phyloP scores from a whole-genome alignment of 2,797 vertebrate species.

The Cetoscarus ocellatus region DNA sequence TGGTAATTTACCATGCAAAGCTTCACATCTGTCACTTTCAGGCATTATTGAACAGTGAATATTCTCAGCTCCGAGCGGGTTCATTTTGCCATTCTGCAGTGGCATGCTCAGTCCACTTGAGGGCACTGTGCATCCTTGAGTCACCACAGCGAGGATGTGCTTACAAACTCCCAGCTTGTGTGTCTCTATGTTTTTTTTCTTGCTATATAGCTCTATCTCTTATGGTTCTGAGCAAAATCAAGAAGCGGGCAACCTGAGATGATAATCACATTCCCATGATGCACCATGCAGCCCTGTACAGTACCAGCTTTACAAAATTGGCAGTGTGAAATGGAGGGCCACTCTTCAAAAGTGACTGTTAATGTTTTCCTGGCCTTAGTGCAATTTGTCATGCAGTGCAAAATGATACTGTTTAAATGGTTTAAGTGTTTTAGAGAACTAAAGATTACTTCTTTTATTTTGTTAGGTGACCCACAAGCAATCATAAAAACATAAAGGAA shows the following conservation, averaged over 20 bases:
- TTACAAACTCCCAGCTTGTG: conserved; percentile 33
- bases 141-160: conserved; percentile 13
- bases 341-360: conserved; percentile 33
- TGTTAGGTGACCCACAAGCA: conserved; percentile 1
- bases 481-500: background rate
- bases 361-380: conserved; percentile 28
- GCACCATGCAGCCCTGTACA: conserved; percentile 55
- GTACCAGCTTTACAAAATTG: conserved; percentile 59
- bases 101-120: conserved; percentile 63
- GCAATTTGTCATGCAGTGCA: conserved; percentile 37
- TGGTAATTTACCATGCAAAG: conserved; percentile 5
- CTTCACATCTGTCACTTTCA: background rate
- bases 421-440: conserved; percentile 16
- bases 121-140: conserved; percentile 70
- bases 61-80: background rate
- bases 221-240: conserved; percentile 65
- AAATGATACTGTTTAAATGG: conserved; percentile 25
- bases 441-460: conserved; percentile 13
- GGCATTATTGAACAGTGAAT: background rate
- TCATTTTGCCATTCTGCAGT: conserved; percentile 38
- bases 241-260: conserved; percentile 69
- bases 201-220: conserved; percentile 62
- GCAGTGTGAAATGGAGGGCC: conserved; percentile 56
- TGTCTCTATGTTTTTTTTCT: conserved; percentile 53
- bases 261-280: conserved; percentile 74